Evolutionary conservation across 2,797 vertebrate species (phyloP).

Genomic region (Yasuhikotakia modesta): DNA sequence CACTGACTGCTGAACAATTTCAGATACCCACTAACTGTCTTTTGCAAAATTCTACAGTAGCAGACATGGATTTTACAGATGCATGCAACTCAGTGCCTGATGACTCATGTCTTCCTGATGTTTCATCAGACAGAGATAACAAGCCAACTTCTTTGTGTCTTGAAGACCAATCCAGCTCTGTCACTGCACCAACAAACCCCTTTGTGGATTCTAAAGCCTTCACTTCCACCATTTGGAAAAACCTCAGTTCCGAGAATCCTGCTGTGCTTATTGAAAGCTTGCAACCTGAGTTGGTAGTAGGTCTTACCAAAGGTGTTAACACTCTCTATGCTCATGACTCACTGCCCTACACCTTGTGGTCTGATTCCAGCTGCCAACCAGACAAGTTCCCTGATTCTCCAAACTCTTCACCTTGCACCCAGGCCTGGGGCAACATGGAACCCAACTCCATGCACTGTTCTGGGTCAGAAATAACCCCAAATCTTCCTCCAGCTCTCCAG

Average conservation of each 20-base stretch:
- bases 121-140: background rate
- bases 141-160: conserved; percentile 32
- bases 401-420: conserved; percentile 63
- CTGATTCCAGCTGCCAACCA: conserved; percentile 74
- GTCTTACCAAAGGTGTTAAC: conserved; percentile 59
- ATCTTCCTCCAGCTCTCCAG: background rate
- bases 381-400: conserved; percentile 73
- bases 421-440: conserved; percentile 78
- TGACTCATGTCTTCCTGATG: background rate
- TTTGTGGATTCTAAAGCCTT: conserved; percentile 68
- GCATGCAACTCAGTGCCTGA: background rate
- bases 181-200: conserved; percentile 56
- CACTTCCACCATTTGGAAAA: conserved; percentile 75
- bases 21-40: background rate
- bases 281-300: conserved; percentile 70
- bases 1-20: background rate
- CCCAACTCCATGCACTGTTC: conserved; percentile 66
- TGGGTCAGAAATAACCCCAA: conserved; percentile 2
- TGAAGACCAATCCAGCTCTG: conserved; percentile 53
- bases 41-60: background rate
- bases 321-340: conserved; percentile 63
- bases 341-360: conserved; percentile 77
- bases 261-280: conserved; percentile 77
- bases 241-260: conserved; percentile 72
- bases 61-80: conserved; percentile 7